Conservation (phyloP, 2,888 invertebrate genomes). For the Saturnia japonica region DNA sequence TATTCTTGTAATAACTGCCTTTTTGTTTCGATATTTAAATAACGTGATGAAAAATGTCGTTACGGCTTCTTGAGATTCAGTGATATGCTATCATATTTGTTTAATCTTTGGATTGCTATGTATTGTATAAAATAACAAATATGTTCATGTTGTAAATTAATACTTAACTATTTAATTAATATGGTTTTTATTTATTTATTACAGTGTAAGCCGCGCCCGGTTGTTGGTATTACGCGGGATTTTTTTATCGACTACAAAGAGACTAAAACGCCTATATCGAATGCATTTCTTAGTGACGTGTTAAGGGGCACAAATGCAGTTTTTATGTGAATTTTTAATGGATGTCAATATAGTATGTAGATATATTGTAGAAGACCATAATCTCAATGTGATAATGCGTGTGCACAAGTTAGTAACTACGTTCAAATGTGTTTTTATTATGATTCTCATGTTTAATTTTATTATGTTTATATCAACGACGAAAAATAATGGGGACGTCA, state of each 20-base stretch:
- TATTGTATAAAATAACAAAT: slow-evolving; percentile 3
- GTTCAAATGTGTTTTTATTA: slow-evolving; percentile 34
- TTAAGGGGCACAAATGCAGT: slow-evolving; percentile 75
- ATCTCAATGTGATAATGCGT: slow-evolving; percentile 48
- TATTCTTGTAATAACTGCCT: slow-evolving; percentile 65
- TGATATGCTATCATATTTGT: background rate
- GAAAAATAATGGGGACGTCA: slow-evolving; percentile 51
- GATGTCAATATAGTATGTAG: slow-evolving; percentile 52
- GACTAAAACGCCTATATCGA: slow-evolving; percentile 43
- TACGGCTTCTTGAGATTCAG: background rate
- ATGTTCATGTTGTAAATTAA: slow-evolving; percentile 24
- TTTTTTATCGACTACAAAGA: slow-evolving; percentile 26
- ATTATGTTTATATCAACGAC: slow-evolving; percentile 27
- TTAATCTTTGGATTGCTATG: background rate
- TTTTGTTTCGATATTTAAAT: slow-evolving; percentile 15
- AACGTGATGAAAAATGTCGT: no score
- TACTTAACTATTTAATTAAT: slow-evolving; percentile 6
- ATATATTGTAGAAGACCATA: slow-evolving; percentile 49
- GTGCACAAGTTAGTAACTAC: slow-evolving; percentile 34
- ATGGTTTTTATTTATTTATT: slow-evolving; percentile 42
- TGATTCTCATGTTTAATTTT: slow-evolving; percentile 51
- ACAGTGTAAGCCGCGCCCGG: slow-evolving; percentile 59
- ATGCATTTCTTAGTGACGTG: slow-evolving; percentile 67
- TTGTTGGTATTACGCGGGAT: slow-evolving; percentile 31
- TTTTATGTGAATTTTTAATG: slow-evolving; percentile 75